Evolutionary conservation across 23 tunicate genomes (phyloP), one percentile per base, ranked within the genome.

Genomic region (Corella eumyota): DNA sequence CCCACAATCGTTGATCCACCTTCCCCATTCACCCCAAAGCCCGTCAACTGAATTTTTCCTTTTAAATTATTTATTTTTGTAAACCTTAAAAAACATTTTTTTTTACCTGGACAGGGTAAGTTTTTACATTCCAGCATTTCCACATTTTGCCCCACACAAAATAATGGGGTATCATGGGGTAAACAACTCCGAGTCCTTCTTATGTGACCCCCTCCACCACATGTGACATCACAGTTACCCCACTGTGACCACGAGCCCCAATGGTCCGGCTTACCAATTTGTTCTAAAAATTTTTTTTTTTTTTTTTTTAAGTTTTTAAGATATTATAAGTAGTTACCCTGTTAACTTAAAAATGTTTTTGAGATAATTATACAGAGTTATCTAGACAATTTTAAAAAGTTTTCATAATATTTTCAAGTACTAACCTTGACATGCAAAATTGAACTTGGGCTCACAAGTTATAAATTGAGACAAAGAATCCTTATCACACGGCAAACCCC

Each of bases 241-340:
- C 82, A 75, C 36, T 33, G 24, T 31, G 60, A 60, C 82, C 82
- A 75, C 30, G 30, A 17, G 23, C 73, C 73, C 82, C 82, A 75
- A 32, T 60, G 33, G 82, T 65, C 73, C 2, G 82, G 82, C 30
- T 66, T 45, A 7, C 58, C 50, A 30, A 56, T 67, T 1, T 27
- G 32, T 49, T 48, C 63, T 58, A 19, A n/a, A 53, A 53, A 53
- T 13, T 11, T 13, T 13, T 11, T 20, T 15, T 13, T 7, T 11
- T 19, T 53, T 53, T 53, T 53, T 11, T 19, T 13, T 20, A n/a
- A 20, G 25, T 6, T 53, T 53, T 13, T 22, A 53, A 19, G 15
- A 11, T 11, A 15, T 44, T 11, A 44, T 11, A 44, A 44, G 48
- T 44, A 11, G 15, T 15, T 11, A 11, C 48, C 11, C 48, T 15